Percentiles rank a stretch among this genome's conserved stretches.
phyloP scores from a whole-genome alignment of 2,113 vertebrate genomes.

The Cyanoderma ruficeps region DNA sequence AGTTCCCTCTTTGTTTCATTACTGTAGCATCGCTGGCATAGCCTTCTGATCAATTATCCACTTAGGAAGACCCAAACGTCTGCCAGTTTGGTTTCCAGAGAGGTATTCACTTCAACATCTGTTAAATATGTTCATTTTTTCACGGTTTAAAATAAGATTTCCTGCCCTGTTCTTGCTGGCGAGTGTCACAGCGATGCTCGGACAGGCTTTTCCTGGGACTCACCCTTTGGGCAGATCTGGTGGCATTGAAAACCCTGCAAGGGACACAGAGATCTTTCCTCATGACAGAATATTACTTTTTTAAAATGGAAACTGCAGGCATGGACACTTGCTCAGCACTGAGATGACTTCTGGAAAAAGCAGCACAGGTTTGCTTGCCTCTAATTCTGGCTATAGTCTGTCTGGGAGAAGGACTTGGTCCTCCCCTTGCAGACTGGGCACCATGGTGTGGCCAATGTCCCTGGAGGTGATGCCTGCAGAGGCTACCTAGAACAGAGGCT shows the following conservation, averaged over 20 bases:
- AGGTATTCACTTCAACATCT: not conserved
- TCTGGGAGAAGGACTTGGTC: not conserved
- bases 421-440: not conserved
- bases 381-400: not conserved
- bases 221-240: not conserved
- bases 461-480: not conserved
- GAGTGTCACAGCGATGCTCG: not conserved
- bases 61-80: conserved; percentile 23
- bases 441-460: accelerated
- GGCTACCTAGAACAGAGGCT: not conserved
- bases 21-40: not conserved
- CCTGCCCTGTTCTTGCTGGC: not conserved
- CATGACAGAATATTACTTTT: not conserved
- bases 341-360: not conserved
- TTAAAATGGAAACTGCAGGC: not conserved
- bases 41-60: conserved; percentile 57
- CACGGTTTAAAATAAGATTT: not conserved
- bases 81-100: conserved; percentile 16
- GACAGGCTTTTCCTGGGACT: not conserved
- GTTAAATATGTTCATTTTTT: not conserved
- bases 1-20: conserved; percentile 52
- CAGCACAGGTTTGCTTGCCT: not conserved
- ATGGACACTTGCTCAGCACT: accelerated
- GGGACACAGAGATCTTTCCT: not conserved
- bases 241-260: not conserved